Base-by-base conservation (phyloP, 2,888 invertebrate genomes). In the Scaptomyza flava region DNA sequence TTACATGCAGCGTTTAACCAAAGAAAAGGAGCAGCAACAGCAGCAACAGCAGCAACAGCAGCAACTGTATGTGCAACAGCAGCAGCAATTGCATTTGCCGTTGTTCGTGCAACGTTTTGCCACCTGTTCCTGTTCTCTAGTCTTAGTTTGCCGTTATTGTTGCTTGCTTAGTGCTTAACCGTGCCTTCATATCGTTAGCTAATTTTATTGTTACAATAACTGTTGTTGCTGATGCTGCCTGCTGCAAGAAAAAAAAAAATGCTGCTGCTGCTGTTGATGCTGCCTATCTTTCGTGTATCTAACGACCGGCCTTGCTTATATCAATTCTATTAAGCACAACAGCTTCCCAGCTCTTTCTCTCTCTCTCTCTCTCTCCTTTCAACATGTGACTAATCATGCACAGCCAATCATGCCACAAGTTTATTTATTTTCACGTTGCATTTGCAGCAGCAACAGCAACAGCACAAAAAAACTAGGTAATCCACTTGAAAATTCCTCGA, bases 201-300 rank as follows among this genome's bases (percentile, higher is more conserved):
- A 84, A 84, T 84, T 84, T 84, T 84, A 84, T 84, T 84, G 87
- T 84, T 84, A 87, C 85, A 85, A 79, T 84, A 84, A 84, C 84
- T 87, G 84, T 87, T 87, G 81, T 79, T 83, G 81, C 58, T 71
- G 70, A 27, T 27, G 75, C 45, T 59, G 48, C 45, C 14, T 33
- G 65, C 67, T 70, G 68, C 72, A 74, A 41, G 41, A 17, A 38
- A 8, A 38, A 38, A 8, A 38, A 14, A 33, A 11, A 31, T 77
- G 73, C 60, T 65, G 65, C 54, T 62, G 67, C 59, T 52, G 62
- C 48, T 64, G 70, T 23, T 54, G 77, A 48, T 72, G 78, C 30
- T 67, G 78, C 50, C 79, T 84, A 82, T 82, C 84, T 85, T 68
- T 87, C 69, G 76, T 77, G 77, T 77, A 85, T 87, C 86, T 85